Percentiles rank a stretch among this genome's conserved stretches.
These are phyloP conservation scores for Archegozetes longisetosus DNA, from an alignment of 1,140 invertebrate genomes.

Conservation along the genomic window DNA sequence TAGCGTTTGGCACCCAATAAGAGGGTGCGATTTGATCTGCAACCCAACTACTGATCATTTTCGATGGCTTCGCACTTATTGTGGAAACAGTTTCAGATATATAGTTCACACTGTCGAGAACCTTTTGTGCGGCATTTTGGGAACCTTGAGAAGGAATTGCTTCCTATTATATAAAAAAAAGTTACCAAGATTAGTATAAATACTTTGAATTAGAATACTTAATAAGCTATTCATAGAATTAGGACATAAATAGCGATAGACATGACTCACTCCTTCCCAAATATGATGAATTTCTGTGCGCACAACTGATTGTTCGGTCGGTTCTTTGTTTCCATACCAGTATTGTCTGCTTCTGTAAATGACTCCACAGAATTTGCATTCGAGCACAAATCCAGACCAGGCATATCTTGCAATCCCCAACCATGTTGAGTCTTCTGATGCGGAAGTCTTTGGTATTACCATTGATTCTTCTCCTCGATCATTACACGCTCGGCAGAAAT, in stretches of 20 bases:
- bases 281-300: slow-evolving; percentile 54
- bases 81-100: slow-evolving; percentile 49
- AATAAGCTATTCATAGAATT: not conserved
- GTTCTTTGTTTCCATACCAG: slow-evolving; percentile 67
- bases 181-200: not conserved
- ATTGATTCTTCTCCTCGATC: slow-evolving; percentile 42
- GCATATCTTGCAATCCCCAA: slow-evolving; percentile 55
- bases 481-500: slow-evolving; percentile 44
- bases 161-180: slow-evolving; percentile 11
- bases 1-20: slow-evolving; percentile 62
- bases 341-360: slow-evolving; percentile 63
- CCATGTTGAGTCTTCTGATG: slow-evolving; percentile 47
- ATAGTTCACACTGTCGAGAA: slow-evolving; percentile 54
- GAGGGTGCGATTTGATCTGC: slow-evolving; percentile 58
- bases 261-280: slow-evolving; percentile 54
- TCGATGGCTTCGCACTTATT: slow-evolving; percentile 51
- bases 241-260: slow-evolving; percentile 3
- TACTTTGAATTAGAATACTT: not conserved
- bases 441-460: slow-evolving; percentile 42
- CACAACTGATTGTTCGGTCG: slow-evolving; percentile 44
- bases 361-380: slow-evolving; percentile 62
- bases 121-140: slow-evolving; percentile 52
- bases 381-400: slow-evolving; percentile 60
- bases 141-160: slow-evolving; percentile 25
- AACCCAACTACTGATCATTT: slow-evolving; percentile 48